Base-by-base conservation (phyloP, 2,797 vertebrate species). In the Propithecus deckenii region DNA sequence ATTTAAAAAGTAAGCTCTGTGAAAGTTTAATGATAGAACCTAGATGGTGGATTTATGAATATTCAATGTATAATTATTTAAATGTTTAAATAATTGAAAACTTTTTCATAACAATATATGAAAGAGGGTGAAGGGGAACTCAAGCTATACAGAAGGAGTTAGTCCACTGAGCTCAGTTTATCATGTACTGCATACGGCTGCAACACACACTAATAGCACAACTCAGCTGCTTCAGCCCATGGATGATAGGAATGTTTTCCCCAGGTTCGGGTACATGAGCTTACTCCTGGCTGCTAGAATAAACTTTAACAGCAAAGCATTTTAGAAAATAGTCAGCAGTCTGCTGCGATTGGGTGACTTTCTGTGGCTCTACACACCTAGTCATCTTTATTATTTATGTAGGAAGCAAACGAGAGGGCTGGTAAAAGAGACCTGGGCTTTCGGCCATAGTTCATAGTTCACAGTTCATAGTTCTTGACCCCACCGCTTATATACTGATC, bases 1-100 rank as follows among this genome's bases (percentile, higher is more conserved):
- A 65, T 50, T 84, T 78, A 46, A 63, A 74, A 85, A 85, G 20
- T 25, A 75, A 94, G 23, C 30, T 79, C 75, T 59, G 6, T 23
- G 35, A 57, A 30, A 25, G 3, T 46, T 65, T 72, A 86, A 89
- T 32, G 59, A 12, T 7, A 91, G 52, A 88, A 48, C 28, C 38
- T 13, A 79, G 57, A n/a, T 55, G 4, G 17, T 48, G 7, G 38
- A 14, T 59, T 75, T 79, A 71, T 35, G 61, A 84, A 91, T 93
- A 48, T 43, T 65, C 67, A 46, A 30, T 46, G 13, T 50, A 71
- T 4, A 72, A 4, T 38, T 23, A 86, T 88, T 84, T 38, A 38
- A 38, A 38, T 38, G 38, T 3, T 38, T 38, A 38, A 38, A 38
- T 38, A 38, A 38, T 38, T 38, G 38, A 38, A 38, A 38, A 79